These are phyloP conservation scores for Fulica atra DNA, from an alignment of 2,113 vertebrate genomes.

Conservation along the genomic window DNA sequence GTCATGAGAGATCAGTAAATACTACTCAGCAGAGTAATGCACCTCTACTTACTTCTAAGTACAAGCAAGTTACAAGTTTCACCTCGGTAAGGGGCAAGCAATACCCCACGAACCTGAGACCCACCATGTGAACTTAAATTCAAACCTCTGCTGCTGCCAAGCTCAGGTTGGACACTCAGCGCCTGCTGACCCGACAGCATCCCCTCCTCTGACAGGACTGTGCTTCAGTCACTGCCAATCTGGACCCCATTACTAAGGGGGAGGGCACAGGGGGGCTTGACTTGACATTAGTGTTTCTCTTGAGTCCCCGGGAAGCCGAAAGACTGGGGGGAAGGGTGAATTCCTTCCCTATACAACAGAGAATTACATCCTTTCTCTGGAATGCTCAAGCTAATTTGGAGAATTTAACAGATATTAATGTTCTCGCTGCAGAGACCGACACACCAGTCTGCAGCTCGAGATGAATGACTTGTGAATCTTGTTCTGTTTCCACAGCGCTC, in stretches of 20 bases:
- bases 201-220: rapidly evolving
- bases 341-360: conserved; percentile 49
- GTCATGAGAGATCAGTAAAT: background rate
- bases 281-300: background rate
- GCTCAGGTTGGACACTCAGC: background rate
- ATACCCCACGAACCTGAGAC: background rate
- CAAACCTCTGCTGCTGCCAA: background rate
- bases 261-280: background rate
- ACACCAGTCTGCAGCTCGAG: background rate
- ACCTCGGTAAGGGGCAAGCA: background rate
- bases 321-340: conserved; percentile 37
- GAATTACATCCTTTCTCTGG: conserved; percentile 57
- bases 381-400: conserved; percentile 58
- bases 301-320: background rate
- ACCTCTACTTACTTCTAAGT: background rate
- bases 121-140: background rate
- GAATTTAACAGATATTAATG: conserved; percentile 58
- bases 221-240: background rate
- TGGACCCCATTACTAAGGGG: background rate
- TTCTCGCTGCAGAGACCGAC: background rate
- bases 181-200: rapidly evolving
- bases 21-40: too few relatives aligned
- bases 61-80: background rate
- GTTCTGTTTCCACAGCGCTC: conserved; percentile 4
- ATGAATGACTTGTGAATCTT: conserved; percentile 49